These are phyloP conservation scores for Nomada ruficornis DNA, from an alignment of 2,888 invertebrate species.

Conservation along the genomic window DNA sequence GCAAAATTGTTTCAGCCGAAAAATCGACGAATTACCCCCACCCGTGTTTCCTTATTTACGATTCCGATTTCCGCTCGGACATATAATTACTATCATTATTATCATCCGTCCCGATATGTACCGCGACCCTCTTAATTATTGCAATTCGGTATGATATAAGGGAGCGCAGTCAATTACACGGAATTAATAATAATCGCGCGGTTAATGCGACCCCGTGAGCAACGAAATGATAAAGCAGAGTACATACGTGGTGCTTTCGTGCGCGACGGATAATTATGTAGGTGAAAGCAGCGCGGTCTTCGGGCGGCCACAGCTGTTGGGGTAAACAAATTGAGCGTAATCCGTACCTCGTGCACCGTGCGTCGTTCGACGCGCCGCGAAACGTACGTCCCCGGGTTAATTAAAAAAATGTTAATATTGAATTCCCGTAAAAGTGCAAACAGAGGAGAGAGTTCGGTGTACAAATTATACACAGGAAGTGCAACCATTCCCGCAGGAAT, in stretches of 20 bases:
- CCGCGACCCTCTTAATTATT: constrained; percentile 15
- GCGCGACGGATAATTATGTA: constrained; percentile 38
- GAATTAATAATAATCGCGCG: constrained; percentile 41
- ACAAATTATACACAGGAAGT: constrained; percentile 19
- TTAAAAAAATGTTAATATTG: constrained; percentile 20
- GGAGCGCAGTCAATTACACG: constrained; percentile 30
- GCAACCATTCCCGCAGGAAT: not conserved
- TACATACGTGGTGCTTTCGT: constrained; percentile 6
- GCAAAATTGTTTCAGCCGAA: not conserved
- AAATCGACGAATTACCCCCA: not conserved
- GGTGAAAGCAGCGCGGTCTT: constrained; percentile 47
- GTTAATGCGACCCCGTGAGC: constrained; percentile 22
- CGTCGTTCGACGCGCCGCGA: not conserved
- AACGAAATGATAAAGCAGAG: constrained; percentile 17
- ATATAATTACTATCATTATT: constrained; percentile 19
- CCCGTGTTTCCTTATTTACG: not conserved
- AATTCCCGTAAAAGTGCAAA: not conserved
- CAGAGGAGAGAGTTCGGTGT: not conserved
- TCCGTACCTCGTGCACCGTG: constrained; percentile 17
- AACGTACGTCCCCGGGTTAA: not conserved
- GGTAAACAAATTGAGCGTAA: constrained; percentile 48
- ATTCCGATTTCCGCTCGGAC: not conserved
- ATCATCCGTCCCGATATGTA: not conserved
- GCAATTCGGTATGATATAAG: constrained; percentile 12
- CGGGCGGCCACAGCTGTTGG: constrained; percentile 21